Evolutionary conservation across 1,140 invertebrate species (phyloP).

Genomic region (Bombus breviceps): DNA sequence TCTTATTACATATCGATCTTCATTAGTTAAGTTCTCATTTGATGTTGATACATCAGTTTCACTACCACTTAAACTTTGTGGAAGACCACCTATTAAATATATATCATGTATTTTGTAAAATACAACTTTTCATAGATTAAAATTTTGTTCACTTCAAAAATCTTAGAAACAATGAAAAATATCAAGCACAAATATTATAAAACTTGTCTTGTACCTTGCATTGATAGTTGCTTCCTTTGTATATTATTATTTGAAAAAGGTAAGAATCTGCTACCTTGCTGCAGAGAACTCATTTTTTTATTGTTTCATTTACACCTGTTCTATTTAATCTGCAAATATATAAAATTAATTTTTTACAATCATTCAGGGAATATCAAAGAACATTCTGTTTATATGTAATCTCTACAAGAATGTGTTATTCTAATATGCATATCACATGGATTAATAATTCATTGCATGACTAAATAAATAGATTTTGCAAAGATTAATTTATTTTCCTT

Average conservation of each 20-base stretch:
- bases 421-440: too few relatives aligned
- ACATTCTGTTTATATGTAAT: neutral
- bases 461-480: neutral
- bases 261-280: constrained; percentile 82
- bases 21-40: constrained; percentile 93
- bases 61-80: constrained; percentile 91
- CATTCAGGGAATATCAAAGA: neutral
- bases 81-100: constrained; percentile 82
- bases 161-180: neutral
- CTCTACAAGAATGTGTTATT: neutral
- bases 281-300: constrained; percentile 82
- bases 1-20: constrained; percentile 91
- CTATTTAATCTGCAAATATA: constrained; percentile 72
- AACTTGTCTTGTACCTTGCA: constrained; percentile 77
- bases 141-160: neutral
- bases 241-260: constrained; percentile 81
- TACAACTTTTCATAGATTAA: neutral
- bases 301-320: constrained; percentile 77
- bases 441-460: neutral
- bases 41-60: constrained; percentile 96
- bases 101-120: neutral
- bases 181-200: neutral
- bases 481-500: neutral
- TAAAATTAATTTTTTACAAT: neutral
- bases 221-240: constrained; percentile 80